Evolutionary conservation across 2,113 vertebrate genomes (phyloP), one percentile per base, ranked within the genome.

Genomic region (Epinephelus cyanopodus): DNA sequence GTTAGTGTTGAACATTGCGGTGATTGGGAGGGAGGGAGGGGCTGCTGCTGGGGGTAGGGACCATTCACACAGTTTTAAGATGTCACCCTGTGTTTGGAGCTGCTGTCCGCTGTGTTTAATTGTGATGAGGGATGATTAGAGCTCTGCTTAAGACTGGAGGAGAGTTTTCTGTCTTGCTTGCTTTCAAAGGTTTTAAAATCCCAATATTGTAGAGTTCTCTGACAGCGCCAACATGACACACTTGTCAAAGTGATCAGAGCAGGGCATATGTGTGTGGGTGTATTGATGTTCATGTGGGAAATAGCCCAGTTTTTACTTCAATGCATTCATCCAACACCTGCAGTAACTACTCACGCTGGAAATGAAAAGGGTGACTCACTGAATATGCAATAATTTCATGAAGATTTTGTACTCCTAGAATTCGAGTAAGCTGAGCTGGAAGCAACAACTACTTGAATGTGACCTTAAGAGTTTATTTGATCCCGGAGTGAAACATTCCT

Each of bases 1-100:
- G 88, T 89, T 94, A 86, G 90, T 92, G 91, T 88, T 90, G 88
- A 93, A 93, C 89, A 93, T 87, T 92, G 85, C n/a, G 83, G 85
- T 81, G 79, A 86, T 70, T 69, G 70, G 57, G 48, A 2, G 0
- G 47, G 42, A 42, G 50, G 50, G 52, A 23, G 65, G 39, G 48
- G 48, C 53, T 23, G 52, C 14, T 77, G 72, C 63, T 48, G 57
- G 69, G 76, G 45, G 64, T 66, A 52, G 84, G 65, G 68, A 17
- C 78, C 81, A 92, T 92, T 92, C 85, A 92, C 50, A 54, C 65
- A 78, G 69, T 78, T 92, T 89, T 89, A 84, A 88, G 83, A 92
- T 87, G 88, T 88, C 66, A 75, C 73, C 86, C 83, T 57, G 62
- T 87, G 88, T 92, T 91, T 91, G 57, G 77, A 83, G 89, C 83